These are phyloP conservation scores for Diplazon laetatorius DNA, from an alignment of 2,888 invertebrate genomes.

Conservation along the genomic window DNA sequence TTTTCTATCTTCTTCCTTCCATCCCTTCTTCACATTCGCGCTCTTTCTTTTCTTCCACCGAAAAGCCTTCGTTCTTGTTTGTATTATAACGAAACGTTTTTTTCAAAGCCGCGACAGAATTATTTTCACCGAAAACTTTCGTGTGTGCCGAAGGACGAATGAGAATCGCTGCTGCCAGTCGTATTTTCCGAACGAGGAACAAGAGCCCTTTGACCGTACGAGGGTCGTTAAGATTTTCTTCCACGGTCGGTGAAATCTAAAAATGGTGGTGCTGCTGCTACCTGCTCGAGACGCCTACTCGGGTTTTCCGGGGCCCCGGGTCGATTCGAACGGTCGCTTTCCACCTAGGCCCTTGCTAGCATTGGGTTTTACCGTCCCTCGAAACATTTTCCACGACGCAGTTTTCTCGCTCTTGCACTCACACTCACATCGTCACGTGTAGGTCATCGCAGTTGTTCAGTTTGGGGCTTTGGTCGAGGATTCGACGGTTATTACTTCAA, in stretches of 20 bases:
- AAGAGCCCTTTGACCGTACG: not conserved
- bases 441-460: too few relatives aligned
- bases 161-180: not conserved
- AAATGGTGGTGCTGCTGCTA: slow-evolving; percentile 17
- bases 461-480: too few relatives aligned
- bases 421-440: too few relatives aligned
- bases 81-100: not conserved
- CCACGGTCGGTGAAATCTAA: slow-evolving; percentile 7
- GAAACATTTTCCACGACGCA: not conserved
- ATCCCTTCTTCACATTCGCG: too few relatives aligned
- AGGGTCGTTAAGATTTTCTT: slow-evolving; percentile 17
- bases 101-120: too few relatives aligned
- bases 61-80: not conserved
- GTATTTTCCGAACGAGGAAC: not conserved
- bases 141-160: not conserved
- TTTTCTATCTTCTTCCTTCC: too few relatives aligned
- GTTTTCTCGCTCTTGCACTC: not conserved
- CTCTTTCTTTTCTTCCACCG: not conserved
- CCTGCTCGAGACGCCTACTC: slow-evolving; percentile 22
- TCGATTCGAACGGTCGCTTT: not conserved
- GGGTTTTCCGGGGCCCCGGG: not conserved
- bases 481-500: too few relatives aligned
- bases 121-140: not conserved
- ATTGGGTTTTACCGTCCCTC: not conserved
- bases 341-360: not conserved